A percentile compares a stretch with the other conserved stretches of the same genome.
phyloP scores from a whole-genome alignment of 2,888 invertebrate species.

The Sepioteuthis lessoniana region DNA sequence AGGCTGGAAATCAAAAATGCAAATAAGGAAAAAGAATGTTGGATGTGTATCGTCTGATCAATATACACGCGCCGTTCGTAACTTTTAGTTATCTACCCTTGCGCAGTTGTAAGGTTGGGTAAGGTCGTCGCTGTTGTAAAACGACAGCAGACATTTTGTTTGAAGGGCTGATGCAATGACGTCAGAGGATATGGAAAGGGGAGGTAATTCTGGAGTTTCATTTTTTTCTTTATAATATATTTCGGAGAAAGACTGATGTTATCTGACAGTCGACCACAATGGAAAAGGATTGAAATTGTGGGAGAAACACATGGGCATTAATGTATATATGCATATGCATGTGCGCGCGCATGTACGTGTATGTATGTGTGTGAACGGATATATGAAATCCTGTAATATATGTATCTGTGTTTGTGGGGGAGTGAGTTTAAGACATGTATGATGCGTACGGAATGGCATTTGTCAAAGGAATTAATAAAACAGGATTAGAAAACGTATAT shows the following conservation, averaged over 20 bases:
- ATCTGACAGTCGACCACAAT: not conserved
- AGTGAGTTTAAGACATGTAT: too few species aligned
- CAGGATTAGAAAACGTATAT: too few species aligned
- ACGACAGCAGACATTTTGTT: not conserved
- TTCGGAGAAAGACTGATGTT: not conserved
- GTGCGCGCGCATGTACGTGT: not conserved
- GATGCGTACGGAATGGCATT: too few species aligned
- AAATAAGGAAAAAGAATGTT: not conserved
- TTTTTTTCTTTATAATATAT: not conserved
- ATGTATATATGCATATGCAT: not conserved
- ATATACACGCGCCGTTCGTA: not conserved
- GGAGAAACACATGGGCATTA: not conserved
- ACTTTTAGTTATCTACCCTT: not conserved
- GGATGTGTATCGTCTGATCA: not conserved
- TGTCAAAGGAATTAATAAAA: too few species aligned
- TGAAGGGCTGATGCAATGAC: not conserved
- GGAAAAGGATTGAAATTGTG: not conserved
- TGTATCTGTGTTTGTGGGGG: too few species aligned
- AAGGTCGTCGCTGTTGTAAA: not conserved
- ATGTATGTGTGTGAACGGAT: too few species aligned
- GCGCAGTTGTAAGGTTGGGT: not conserved
- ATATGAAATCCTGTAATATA: too few species aligned
- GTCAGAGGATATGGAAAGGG: slow-evolving; percentile 1
- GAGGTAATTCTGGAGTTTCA: not conserved
- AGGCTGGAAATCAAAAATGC: not conserved